Evolutionary conservation across 2,113 vertebrate genomes (phyloP).

Genomic region (Daphoenositta chrysoptera): DNA sequence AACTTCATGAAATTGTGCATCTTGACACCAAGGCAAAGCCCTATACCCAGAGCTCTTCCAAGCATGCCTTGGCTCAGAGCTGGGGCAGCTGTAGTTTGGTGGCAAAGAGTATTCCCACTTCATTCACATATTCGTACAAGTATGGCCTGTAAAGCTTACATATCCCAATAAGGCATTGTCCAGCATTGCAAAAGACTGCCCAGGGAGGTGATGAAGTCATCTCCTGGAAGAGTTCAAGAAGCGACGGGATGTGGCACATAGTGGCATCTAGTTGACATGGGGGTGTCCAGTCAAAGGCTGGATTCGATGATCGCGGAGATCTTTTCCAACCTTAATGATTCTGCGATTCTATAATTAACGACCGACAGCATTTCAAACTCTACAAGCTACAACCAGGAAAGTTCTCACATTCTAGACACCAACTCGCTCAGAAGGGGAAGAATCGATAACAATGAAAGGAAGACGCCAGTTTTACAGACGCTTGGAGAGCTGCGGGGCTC

Average conservation of each 20-base stretch:
- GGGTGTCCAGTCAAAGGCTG: background rate
- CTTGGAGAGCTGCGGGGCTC: fast-evolving
- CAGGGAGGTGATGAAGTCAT: background rate
- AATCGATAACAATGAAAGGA: background rate
- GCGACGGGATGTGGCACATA: no score
- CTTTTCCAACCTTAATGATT: background rate
- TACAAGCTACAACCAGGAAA: background rate
- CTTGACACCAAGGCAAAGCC: background rate
- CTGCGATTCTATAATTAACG: background rate
- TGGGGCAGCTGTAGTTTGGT: background rate
- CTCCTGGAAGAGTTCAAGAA: background rate
- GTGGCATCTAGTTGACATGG: background rate
- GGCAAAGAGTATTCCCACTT: background rate
- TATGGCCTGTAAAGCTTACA: fast-evolving
- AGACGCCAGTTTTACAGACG: fast-evolving
- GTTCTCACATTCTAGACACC: background rate
- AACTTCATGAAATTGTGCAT: background rate
- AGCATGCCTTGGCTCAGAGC: fast-evolving
- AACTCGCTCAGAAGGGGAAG: no score
- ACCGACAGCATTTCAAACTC: background rate
- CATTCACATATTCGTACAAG: background rate
- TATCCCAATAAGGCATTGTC: no score
- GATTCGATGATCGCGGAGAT: background rate
- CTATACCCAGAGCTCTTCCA: background rate
- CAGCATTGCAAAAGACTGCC: background rate